These are phyloP conservation scores for Ascidia mentula DNA, from an alignment of 23 tunicate genomes.

Conservation along the genomic window DNA sequence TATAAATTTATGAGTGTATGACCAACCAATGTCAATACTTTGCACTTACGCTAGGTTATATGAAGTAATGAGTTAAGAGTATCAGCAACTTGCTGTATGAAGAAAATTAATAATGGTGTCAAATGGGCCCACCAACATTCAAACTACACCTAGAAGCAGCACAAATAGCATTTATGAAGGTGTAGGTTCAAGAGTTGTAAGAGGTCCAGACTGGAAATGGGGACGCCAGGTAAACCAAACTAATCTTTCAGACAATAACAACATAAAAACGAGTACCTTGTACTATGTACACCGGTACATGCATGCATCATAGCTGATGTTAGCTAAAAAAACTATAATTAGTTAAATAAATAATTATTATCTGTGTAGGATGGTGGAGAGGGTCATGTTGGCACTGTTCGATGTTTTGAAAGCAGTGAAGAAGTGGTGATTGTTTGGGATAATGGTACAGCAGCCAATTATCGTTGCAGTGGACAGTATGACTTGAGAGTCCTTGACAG, in stretches of 20 bases:
- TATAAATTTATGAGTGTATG: too few species aligned
- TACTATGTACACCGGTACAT: too few species aligned
- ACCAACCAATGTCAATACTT: too few species aligned
- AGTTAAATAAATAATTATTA: not conserved
- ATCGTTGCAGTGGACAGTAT: constrained; percentile 94
- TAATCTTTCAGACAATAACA: too few species aligned
- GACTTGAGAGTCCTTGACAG: constrained; percentile 91
- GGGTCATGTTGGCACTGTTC: constrained; percentile 99
- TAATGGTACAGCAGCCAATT: constrained; percentile 99
- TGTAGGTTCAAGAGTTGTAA: constrained; percentile 92
- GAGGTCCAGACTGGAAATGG: constrained; percentile 99
- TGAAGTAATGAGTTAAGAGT: too few species aligned
- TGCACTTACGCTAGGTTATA: too few species aligned
- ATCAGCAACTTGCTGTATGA: too few species aligned
- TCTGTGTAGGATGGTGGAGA: constrained; percentile 90
- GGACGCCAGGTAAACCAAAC: constrained; percentile 93
- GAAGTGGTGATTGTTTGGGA: constrained; percentile 99
- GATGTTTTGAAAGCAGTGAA: constrained; percentile 95
- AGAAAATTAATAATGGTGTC: constrained; percentile 59
- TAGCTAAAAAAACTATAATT: too few species aligned
- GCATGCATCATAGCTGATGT: too few species aligned
- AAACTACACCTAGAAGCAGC: constrained; percentile 25
- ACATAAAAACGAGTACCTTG: too few species aligned
- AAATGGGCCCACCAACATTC: constrained; percentile 34
- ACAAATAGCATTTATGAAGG: constrained; percentile 33